A percentile compares a stretch with the other conserved stretches of the same genome.
These are phyloP conservation scores for Hemicentrotus pulcherrimus DNA, from an alignment of 35 echinoderm and acorn worm genomes.

Conservation along the genomic window DNA sequence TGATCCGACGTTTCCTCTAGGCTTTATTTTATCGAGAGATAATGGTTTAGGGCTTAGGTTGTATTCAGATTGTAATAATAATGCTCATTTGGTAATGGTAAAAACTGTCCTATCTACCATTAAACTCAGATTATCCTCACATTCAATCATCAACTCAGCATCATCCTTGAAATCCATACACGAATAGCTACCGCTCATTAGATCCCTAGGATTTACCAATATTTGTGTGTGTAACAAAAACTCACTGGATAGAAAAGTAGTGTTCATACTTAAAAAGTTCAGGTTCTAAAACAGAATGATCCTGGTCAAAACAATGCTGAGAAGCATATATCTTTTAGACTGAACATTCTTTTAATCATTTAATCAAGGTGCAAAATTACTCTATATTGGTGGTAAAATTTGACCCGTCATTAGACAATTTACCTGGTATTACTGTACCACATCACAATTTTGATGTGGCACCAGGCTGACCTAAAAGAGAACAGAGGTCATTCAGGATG, in stretches of 20 bases:
- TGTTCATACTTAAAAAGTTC: background rate
- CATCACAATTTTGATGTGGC: background rate
- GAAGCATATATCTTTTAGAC: background rate
- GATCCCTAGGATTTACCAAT: too few species aligned
- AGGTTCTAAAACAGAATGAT: background rate
- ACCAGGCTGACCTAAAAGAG: background rate
- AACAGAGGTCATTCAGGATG: background rate
- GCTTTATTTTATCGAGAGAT: too few species aligned
- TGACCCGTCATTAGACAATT: background rate
- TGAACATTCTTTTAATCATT: background rate
- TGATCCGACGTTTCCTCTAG: too few species aligned
- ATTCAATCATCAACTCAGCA: background rate
- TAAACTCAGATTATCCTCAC: background rate
- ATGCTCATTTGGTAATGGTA: too few species aligned
- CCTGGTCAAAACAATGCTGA: background rate
- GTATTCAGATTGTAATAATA: too few species aligned
- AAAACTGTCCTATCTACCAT: too few species aligned
- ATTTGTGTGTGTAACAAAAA: too few species aligned
- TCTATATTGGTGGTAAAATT: background rate
- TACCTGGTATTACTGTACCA: background rate
- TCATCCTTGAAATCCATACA: background rate
- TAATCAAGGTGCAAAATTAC: background rate
- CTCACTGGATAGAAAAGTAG: background rate
- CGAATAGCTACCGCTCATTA: background rate
- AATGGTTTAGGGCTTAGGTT: too few species aligned